Percentiles rank a stretch among this genome's conserved stretches.
Conservation (phyloP, 2,113 vertebrate species). For the Elephantulus edwardii region DNA sequence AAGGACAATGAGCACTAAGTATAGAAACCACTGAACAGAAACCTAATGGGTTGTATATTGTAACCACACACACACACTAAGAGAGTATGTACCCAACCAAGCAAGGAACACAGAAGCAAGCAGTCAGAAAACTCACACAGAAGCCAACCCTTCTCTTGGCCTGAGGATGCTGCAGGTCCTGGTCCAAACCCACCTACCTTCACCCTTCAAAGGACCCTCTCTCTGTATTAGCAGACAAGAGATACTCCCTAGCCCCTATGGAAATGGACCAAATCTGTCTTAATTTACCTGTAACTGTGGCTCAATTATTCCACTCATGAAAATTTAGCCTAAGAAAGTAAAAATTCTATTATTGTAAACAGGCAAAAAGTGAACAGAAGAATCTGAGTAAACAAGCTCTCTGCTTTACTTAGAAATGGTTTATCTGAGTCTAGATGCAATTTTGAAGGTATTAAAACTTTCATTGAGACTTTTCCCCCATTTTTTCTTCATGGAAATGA, state of each 20-base stretch:
- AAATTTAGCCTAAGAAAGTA: slow-evolving; percentile 40
- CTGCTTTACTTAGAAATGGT: slow-evolving; percentile 20
- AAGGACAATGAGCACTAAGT: too few species aligned
- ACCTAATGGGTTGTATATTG: too few species aligned
- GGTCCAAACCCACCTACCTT: not conserved
- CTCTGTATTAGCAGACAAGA: not conserved
- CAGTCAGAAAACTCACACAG: too few species aligned
- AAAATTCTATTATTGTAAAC: slow-evolving; percentile 31
- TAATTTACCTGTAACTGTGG: not conserved
- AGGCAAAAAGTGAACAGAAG: slow-evolving; percentile 36
- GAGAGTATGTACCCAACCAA: too few species aligned
- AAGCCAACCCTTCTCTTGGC: too few species aligned
- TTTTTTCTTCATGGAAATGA: slow-evolving; percentile 36
- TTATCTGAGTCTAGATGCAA: not conserved
- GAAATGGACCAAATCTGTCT: slow-evolving; percentile 3
- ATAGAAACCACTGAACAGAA: too few species aligned
- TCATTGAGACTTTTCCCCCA: not conserved
- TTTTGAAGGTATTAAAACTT: not conserved
- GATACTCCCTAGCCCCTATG: not conserved
- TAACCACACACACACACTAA: too few species aligned
- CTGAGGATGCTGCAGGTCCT: not conserved
- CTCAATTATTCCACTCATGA: slow-evolving; percentile 27
- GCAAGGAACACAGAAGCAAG: too few species aligned
- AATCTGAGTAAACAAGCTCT: not conserved
- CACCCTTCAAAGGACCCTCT: not conserved